phyloP scores from a whole-genome alignment of 2,888 invertebrate species.

The Chirona hameri region DNA sequence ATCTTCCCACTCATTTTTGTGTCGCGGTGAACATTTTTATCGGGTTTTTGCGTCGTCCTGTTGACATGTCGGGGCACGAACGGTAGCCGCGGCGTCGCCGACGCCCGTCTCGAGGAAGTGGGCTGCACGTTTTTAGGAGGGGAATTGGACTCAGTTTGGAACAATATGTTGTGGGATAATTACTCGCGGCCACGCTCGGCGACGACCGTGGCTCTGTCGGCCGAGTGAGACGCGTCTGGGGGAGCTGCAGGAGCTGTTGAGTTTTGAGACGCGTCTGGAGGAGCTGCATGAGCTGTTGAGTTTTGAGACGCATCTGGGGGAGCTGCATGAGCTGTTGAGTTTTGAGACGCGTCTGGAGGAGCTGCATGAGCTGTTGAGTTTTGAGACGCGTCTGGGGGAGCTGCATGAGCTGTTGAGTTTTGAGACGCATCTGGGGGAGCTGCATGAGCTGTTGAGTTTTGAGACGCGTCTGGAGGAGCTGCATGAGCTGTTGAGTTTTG shows the following conservation, averaged over 20 bases:
- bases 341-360: not conserved
- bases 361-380: no score
- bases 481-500: no score
- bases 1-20: slow-evolving; percentile 23
- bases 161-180: not conserved
- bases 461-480: no score
- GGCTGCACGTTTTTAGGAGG: not conserved
- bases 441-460: no score
- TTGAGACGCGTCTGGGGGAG: no score
- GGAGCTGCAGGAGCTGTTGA: no score
- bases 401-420: no score
- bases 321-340: no score
- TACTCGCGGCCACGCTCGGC: not conserved
- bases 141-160: not conserved
- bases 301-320: not conserved
- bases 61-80: slow-evolving; percentile 12
- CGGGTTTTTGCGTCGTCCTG: not conserved
- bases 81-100: not conserved
- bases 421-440: not conserved
- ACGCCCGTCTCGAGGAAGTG: not conserved
- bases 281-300: no score
- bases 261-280: no score
- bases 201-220: not conserved
- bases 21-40: slow-evolving; percentile 4
- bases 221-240: not conserved